Evolutionary conservation across 2,113 vertebrate species (phyloP).

Genomic region (Calyptomena viridis): DNA sequence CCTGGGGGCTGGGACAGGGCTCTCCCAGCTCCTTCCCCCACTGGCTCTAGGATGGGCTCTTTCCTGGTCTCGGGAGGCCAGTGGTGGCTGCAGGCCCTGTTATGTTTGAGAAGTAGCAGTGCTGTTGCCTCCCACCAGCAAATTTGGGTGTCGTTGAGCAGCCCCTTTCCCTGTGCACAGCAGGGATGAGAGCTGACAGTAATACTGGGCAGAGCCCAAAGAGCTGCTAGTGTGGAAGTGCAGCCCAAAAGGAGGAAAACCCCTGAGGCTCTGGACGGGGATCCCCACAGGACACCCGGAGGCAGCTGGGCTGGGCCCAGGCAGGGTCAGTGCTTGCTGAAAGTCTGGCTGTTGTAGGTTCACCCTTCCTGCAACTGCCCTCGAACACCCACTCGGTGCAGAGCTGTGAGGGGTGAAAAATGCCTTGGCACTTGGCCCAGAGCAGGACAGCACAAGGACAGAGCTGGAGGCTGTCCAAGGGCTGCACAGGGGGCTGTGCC

Average conservation of each 20-base stretch:
- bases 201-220: no score
- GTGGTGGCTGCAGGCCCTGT: not conserved
- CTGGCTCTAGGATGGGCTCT: not conserved
- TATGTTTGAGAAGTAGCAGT: not conserved
- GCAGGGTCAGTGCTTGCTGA: not conserved
- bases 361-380: not conserved
- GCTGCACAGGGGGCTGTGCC: not conserved
- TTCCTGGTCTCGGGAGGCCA: not conserved
- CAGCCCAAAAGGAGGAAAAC: not conserved
- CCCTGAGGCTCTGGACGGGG: not conserved
- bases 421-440: rapidly evolving
- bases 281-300: not conserved
- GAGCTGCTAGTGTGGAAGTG: rapidly evolving
- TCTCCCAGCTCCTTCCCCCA: not conserved
- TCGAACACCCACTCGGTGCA: rapidly evolving
- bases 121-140: not conserved
- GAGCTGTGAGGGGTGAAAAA: not conserved
- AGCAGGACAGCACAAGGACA: not conserved
- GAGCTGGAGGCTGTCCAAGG: not conserved
- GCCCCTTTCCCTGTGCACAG: no score
- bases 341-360: rapidly evolving
- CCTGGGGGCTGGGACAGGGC: not conserved
- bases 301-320: no score
- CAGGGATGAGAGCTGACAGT: not conserved
- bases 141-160: not conserved